Evolutionary conservation across 2,113 vertebrate species (phyloP).

Genomic region (Callorhinus ursinus): DNA sequence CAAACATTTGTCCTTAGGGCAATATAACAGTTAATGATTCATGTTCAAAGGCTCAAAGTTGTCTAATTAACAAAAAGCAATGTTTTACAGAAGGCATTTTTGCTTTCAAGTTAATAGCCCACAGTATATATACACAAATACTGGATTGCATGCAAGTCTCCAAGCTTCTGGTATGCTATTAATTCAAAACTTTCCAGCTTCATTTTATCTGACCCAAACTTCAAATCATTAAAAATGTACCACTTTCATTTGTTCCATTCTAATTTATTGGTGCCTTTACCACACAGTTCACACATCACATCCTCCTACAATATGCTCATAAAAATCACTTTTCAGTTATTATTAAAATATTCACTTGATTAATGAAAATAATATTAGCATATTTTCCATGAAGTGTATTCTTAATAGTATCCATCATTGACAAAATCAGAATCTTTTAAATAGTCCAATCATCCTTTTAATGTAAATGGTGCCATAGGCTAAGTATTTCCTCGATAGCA

Average conservation of each 20-base stretch:
- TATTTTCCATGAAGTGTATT: slow-evolving; percentile 10
- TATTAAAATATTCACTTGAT: slow-evolving; percentile 48
- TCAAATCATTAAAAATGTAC: neutral
- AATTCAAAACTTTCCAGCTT: neutral
- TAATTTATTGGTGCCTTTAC: neutral
- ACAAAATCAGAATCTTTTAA: slow-evolving; percentile 22
- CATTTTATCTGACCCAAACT: slow-evolving; percentile 17
- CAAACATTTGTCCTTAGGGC: slow-evolving; percentile 68
- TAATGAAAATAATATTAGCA: slow-evolving; percentile 42
- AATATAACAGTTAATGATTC: slow-evolving; percentile 60
- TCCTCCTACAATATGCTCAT: neutral
- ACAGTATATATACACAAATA: neutral
- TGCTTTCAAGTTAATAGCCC: slow-evolving; percentile 71
- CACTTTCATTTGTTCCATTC: neutral
- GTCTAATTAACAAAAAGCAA: slow-evolving; percentile 79
- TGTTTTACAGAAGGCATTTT: slow-evolving; percentile 49
- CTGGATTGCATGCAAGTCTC: neutral
- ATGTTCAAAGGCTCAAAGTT: slow-evolving; percentile 61
- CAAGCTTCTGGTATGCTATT: neutral
- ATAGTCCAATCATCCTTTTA: neutral
- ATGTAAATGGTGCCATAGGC: neutral
- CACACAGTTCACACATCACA: neutral
- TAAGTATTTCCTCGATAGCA: neutral
- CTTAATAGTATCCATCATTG: neutral
- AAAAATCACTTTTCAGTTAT: neutral